Conservation (phyloP, 64 coral and sea anemone species). For the Catalaphyllia jardinei region DNA sequence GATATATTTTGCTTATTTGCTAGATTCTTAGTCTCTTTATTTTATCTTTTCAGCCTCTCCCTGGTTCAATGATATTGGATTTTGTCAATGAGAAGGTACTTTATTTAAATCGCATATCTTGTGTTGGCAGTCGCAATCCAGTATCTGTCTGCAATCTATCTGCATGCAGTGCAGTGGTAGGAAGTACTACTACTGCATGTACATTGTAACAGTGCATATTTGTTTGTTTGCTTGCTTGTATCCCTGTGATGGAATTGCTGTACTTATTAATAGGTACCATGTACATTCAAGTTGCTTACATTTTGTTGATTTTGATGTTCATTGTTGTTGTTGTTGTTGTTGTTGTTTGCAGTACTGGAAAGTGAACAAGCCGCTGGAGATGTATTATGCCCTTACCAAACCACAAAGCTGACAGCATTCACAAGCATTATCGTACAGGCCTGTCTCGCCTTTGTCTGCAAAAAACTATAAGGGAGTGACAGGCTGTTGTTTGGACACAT, state of each 20-base stretch:
- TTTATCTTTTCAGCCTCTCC: slow-evolving; percentile 61
- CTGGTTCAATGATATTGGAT: slow-evolving; percentile 93
- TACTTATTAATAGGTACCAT: no score
- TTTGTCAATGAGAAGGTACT: slow-evolving; percentile 97
- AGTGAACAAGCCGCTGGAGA: slow-evolving; percentile 97
- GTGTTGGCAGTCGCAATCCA: background rate
- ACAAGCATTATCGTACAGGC: background rate
- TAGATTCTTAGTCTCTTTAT: background rate
- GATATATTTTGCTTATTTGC: no score
- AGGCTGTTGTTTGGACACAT: no score
- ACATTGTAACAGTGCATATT: background rate
- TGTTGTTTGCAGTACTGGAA: slow-evolving; percentile 87
- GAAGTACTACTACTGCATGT: background rate
- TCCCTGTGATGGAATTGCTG: background rate
- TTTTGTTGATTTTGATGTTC: no score
- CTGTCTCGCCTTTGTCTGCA: background rate
- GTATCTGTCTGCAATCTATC: no score
- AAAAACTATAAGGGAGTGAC: background rate
- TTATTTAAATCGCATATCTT: background rate
- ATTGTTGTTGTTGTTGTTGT: background rate
- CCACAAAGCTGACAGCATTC: slow-evolving; percentile 30
- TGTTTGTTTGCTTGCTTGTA: background rate
- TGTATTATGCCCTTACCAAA: slow-evolving; percentile 92
- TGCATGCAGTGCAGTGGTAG: no score
- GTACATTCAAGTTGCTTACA: no score